These are phyloP conservation scores for Exocentrus adspersus DNA, from an alignment of 2,888 invertebrate species.

Conservation along the genomic window DNA sequence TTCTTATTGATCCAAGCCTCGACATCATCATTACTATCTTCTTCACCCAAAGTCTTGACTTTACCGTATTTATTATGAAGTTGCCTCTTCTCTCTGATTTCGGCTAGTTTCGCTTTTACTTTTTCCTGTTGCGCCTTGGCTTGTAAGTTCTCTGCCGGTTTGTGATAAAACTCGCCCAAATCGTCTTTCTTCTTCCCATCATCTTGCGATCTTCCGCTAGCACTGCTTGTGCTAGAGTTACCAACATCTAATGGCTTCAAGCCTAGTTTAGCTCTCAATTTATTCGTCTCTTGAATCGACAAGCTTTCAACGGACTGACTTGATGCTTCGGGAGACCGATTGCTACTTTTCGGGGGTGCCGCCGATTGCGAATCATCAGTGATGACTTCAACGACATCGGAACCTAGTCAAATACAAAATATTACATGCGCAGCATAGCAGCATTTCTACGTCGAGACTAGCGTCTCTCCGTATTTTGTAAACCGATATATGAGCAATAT, in stretches of 20 bases:
- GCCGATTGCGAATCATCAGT: conserved; percentile 49
- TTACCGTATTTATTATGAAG: conserved; percentile 75
- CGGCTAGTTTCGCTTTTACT: conserved; percentile 80
- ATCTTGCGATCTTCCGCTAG: conserved; percentile 63
- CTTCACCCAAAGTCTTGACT: conserved; percentile 73
- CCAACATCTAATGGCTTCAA: conserved; percentile 87
- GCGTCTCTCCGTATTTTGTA: too few species aligned
- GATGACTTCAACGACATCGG: conserved; percentile 58
- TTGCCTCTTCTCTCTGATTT: conserved; percentile 81
- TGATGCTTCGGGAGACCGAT: conserved; percentile 57
- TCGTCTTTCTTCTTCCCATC: conserved; percentile 67
- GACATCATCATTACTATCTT: conserved; percentile 80
- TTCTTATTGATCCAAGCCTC: conserved; percentile 85
- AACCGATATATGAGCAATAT: too few species aligned
- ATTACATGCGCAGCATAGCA: too few species aligned
- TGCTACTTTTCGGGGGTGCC: conserved; percentile 59
- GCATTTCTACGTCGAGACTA: too few species aligned
- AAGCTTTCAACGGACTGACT: conserved; percentile 68
- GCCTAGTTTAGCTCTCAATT: conserved; percentile 90
- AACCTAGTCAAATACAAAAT: too few species aligned
- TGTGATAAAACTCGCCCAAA: conserved; percentile 86
- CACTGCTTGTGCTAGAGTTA: conserved; percentile 41
- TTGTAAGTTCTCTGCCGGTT: conserved; percentile 81
- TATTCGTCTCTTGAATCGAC: conserved; percentile 88
- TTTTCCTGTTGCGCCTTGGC: conserved; percentile 82